Evolutionary conservation across 2,797 vertebrate genomes (phyloP), one percentile per base, ranked within the genome.

Genomic region (Pangasius krempfi): DNA sequence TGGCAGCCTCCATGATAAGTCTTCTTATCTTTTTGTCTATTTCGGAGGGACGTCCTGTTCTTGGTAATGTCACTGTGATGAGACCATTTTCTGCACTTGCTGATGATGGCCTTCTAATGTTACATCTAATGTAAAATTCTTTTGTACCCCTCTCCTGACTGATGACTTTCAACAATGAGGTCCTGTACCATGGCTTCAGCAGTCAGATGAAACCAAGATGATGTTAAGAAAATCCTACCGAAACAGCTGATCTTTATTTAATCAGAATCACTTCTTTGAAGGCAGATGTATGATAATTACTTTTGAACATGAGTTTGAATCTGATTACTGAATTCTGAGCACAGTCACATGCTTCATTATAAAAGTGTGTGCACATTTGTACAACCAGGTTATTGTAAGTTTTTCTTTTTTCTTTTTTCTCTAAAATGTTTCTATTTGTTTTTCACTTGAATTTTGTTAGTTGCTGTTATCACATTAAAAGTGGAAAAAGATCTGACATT

Each of bases 81-180:
- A 22, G 40, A 33, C 2, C 33, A 72, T 75, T 75, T 75, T 75
- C 20, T 75, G 22, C 22, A 75, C 73, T 76, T 6, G 73, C 44
- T 37, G 14, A 70, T 27, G 73, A 27, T 76, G 44, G 44, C 44
- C 25, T 20, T 73, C 10, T 9, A 3, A 20, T 9, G 16, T 33
- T 37, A 72, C 33, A 72, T 37, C 68, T 50, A 25, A 76, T 76
- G 25, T 76, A 47, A 47, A 76, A 76, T 76, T 76, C 40, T 76
- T 76, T 22, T 50, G 73, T 47, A 27, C 3, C 44, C 37, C 8
- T 44, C 70, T 73, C 37, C 20, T 73, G 70, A 22, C 40, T 9
- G 70, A 9, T 40, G 37, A 3, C 33, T 22, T 73, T 44, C 14
- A 10, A 72, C 68, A 40, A 9, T 73, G 70, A 44, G 70, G 44